Evolutionary conservation across 2,888 invertebrate species (phyloP), one percentile per base, ranked within the genome.

Genomic region (Drosophila dives): DNA sequence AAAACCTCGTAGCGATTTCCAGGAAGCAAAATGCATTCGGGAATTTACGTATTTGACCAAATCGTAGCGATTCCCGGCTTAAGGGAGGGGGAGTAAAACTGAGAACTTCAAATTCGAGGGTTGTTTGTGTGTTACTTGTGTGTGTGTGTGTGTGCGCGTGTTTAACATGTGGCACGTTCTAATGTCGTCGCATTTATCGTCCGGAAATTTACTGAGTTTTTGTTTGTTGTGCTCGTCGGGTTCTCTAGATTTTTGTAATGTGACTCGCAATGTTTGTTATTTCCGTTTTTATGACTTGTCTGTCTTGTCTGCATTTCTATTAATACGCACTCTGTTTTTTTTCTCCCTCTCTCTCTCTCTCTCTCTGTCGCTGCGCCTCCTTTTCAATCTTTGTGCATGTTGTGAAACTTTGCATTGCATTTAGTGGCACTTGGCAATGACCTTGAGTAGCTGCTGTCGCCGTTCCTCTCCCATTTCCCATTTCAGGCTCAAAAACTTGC

Each of bases 151-250:
- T n/a, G 34, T 62, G 29, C 51, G 53, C 45, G 53, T 53, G 55
- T 53, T 68, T 55, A 77, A 67, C 86, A 80, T 77, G 79, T 83
- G 83, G 81, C 75, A 83, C 73, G 71, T 74, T 75, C 66, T 62
- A 73, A 72, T 72, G 61, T 53, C 49, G 56, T 48, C 56, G 40
- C 40, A 67, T 78, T 79, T 67, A 75, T 63, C 64, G 62, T 54
- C 63, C 68, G 80, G 88, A 72, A 80, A 84, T 71, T 82, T 78
- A 65, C 20, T 51, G 33, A 38, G 45, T 36, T 45, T 10, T 17
- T 32, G 10, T 45, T 50, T 71, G 62, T 71, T 69, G 58, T 58
- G 53, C 53, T 59, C 20, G 36, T 45, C 36, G 59, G 56, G 20
- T 60, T 63, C 55, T 59, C 33, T 7, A 71, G 71, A 83, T 66